Evolutionary conservation across 2,888 invertebrate species (phyloP), one percentile per base, ranked within the genome.

Genomic region (Drosophila infuscata): DNA sequence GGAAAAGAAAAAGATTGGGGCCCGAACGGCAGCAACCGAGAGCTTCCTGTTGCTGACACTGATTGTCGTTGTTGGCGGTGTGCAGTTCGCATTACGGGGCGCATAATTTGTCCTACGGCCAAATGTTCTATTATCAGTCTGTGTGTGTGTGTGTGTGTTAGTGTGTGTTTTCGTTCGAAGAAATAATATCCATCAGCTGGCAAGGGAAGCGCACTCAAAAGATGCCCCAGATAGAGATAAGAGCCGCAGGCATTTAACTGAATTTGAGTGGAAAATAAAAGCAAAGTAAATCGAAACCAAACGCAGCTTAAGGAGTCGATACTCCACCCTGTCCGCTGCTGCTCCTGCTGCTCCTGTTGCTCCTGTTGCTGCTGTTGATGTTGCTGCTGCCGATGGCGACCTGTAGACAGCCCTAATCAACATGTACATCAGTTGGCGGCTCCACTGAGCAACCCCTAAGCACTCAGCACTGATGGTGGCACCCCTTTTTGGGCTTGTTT

Each of bases 31-130:
- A 41, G 38, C 59, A 49, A 57, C 59, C 54, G 46, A 65, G 69
- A 72, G 62, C 76, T 74, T 78, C 79, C 90, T 87, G 86, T 81
- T 76, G 79, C 89, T 87, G 87, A 87, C 90, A 90, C 81, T 88
- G 87, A 87, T 87, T 90, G 76, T 75, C 76, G 73, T 66, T 63
- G 66, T 59, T 79, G 67, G 81, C 70, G 51, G 46, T 73, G 46
- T 60, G 53, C 58, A 30, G 64, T 70, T 74, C 72, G 60, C 72
- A 74, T 75, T 69, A 59, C 75, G 49, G 60, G 43, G 54, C 59
- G 75, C 73, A 77, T 84, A 90, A 89, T 91, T 91, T 88, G 81
- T 79, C 88, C 82, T 76, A 74, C 83, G 82, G 90, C 82, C 79
- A 87, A 82, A 84, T 74, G 74, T 89, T 82, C 91, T 88, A 89